Evolutionary conservation across 1,140 invertebrate species (phyloP), one percentile per base, ranked within the genome.

Genomic region (Onthophagus taurus): DNA sequence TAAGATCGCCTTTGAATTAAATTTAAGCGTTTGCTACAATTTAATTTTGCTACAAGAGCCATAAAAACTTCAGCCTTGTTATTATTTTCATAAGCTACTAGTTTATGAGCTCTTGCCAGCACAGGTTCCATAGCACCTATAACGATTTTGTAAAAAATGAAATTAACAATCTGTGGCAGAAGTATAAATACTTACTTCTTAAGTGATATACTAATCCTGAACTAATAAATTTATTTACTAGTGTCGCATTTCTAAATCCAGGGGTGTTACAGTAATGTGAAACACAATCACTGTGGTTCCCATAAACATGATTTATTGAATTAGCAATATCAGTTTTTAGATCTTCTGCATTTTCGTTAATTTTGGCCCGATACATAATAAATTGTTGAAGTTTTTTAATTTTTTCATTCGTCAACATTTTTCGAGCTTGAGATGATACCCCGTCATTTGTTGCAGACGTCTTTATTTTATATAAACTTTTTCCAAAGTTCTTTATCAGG

Each of bases 21-120:
- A 29, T 41, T 41, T 5, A 41, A 11, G 14, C 37, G 37, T 41
- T 24, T 41, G 4, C 37, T 21, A n/a, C 14, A 18, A 41, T 29
- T 24, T 8, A 24, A 41, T 12, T 16, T 23, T 6, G 37, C 11
- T 13, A 41, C 20, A 31, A 41, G 6, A 29, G 14, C 14, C 37
- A 41, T 41, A 7, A 41, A 16, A 9, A n/a, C 3, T 29, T 41
- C 23, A 4, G 20, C 17, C 4, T 14, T 6, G 13, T 41, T 24
- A 17, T 41, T 41, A 19, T 31, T 41, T 26, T 41, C 37, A 29
- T 24, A 18, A 23, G 19, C 14, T n/a, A 24, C 13, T 9, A 24
- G 16, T 12, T 18, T 7, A 19, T 24, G 20, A 29, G 20, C 23
- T 41, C 26, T 41, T 41, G 8, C 26, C 4, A 41, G 9, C 14